Conservation (phyloP, 1,140 invertebrate genomes). For the Araneus ventricosus region DNA sequence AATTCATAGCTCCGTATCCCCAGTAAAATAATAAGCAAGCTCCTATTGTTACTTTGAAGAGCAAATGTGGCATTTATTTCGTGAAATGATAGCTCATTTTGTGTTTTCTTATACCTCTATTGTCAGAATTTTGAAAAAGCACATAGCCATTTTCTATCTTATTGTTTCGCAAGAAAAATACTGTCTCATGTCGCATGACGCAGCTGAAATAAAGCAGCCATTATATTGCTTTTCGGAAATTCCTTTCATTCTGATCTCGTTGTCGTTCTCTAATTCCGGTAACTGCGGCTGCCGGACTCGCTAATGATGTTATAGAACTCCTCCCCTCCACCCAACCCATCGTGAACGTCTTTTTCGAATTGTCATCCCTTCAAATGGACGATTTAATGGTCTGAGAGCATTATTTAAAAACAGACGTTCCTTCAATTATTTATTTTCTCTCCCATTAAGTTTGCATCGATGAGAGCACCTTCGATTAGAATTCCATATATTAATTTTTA, state of each 20-base stretch:
- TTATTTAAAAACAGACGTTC: not conserved
- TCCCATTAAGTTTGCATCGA: not conserved
- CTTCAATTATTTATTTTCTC: not conserved
- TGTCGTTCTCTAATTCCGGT: not conserved
- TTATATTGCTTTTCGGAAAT: slow-evolving; percentile 2
- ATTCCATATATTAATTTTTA: no score
- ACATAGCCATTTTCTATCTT: not conserved
- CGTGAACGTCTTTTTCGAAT: not conserved
- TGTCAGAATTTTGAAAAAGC: slow-evolving; percentile 7
- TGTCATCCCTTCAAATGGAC: not conserved
- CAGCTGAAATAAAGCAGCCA: not conserved
- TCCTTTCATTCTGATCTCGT: not conserved
- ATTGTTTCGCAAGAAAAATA: not conserved
- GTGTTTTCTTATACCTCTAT: not conserved
- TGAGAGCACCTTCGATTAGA: not conserved
- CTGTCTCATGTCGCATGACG: not conserved
- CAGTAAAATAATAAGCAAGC: not conserved
- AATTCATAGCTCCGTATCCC: not conserved
- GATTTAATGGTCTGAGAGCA: not conserved
- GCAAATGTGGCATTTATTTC: not conserved
- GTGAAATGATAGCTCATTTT: not conserved
- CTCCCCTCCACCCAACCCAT: not conserved
- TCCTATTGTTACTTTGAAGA: not conserved
- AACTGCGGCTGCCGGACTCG: not conserved
- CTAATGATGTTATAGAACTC: slow-evolving; percentile 5